phyloP scores from a whole-genome alignment of 2,113 vertebrate genomes.

The Nannospalax galili region DNA sequence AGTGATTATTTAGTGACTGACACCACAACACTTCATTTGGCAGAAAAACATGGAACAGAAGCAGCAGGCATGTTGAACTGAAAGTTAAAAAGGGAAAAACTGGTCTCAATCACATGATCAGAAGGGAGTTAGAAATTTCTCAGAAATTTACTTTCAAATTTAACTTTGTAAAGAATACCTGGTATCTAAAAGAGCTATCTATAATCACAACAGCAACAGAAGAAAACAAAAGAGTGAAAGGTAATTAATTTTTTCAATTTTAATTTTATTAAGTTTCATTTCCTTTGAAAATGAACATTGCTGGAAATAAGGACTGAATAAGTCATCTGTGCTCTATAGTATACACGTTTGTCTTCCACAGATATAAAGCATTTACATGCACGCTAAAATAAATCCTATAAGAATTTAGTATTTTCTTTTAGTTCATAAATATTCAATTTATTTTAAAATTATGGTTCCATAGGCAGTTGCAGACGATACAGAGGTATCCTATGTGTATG shows the following conservation, averaged over 20 bases:
- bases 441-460: not conserved
- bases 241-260: not conserved
- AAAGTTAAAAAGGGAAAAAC: not conserved
- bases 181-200: not conserved
- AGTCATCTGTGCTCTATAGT: not conserved
- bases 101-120: not conserved
- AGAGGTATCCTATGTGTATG: not conserved
- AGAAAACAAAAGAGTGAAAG: not conserved
- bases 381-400: not conserved
- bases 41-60: not conserved
- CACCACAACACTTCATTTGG: not conserved
- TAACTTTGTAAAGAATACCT: not conserved
- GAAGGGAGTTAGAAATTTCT: not conserved
- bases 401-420: not conserved
- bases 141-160: conserved; percentile 3
- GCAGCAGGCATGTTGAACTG: not conserved
- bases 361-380: not conserved
- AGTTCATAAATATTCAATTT: not conserved
- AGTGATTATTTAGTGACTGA: conserved; percentile 5
- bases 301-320: not conserved
- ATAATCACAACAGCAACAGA: not conserved
- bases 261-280: too few species aligned
- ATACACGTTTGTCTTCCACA: not conserved
- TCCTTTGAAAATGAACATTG: not conserved
- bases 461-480: not conserved